Conservation (phyloP, 2,113 vertebrate genomes). For the Takifugu flavidus region DNA sequence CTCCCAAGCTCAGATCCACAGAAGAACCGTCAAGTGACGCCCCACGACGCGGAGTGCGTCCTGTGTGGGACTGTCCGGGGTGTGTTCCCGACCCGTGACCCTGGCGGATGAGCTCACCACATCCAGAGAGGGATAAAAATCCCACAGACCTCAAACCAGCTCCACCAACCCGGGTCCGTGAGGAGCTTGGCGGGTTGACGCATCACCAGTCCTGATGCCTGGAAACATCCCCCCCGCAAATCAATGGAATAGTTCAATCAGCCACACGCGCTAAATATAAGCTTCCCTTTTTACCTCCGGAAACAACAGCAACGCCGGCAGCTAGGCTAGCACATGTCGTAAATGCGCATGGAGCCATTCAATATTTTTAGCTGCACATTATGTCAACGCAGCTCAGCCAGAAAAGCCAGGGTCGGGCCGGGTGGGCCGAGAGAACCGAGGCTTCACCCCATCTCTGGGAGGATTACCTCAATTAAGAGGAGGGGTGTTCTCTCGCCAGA, state of each 20-base stretch:
- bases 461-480: no score
- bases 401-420: no score
- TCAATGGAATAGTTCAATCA: conserved; percentile 48
- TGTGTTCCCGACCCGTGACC: no score
- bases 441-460: no score
- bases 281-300: conserved; percentile 2
- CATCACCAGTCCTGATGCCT: conserved; percentile 52
- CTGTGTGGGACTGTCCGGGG: no score
- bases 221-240: conserved; percentile 55
- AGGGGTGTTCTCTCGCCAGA: neutral
- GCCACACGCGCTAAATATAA: neutral
- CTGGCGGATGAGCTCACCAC: no score
- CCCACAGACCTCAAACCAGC: no score
- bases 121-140: no score
- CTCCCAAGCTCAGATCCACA: neutral
- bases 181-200: conserved; percentile 32
- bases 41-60: no score
- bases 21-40: no score
- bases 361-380: conserved; percentile 73
- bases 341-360: conserved; percentile 30
- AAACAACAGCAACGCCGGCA: conserved; percentile 19
- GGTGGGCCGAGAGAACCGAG: no score
- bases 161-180: neutral
- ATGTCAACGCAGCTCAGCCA: conserved; percentile 41
- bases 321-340: conserved; percentile 29